These are phyloP conservation scores for Andrena marginata DNA, from an alignment of 2,888 invertebrate genomes.

Conservation along the genomic window DNA sequence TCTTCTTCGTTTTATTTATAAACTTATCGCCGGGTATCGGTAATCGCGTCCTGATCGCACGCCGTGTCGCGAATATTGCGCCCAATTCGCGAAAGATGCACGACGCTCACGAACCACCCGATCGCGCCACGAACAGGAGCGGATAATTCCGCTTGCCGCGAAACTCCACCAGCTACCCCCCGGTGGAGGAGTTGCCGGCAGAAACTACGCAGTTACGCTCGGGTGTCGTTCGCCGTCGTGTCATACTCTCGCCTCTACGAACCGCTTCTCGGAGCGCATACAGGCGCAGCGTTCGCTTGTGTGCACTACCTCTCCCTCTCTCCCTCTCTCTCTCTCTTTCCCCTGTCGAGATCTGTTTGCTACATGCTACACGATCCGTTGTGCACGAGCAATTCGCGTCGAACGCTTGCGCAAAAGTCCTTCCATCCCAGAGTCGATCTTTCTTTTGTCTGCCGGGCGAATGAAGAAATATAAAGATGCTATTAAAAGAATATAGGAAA, in stretches of 20 bases:
- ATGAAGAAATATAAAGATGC: background rate
- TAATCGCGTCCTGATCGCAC: background rate
- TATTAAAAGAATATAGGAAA: no score
- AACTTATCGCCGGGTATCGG: background rate
- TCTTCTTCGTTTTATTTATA: background rate
- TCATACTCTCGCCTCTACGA: conserved; percentile 71
- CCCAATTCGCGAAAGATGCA: background rate
- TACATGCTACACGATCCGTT: conserved; percentile 65
- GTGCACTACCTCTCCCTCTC: conserved; percentile 65
- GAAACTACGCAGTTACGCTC: conserved; percentile 83
- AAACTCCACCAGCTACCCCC: conserved; percentile 59
- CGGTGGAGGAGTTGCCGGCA: conserved; percentile 58
- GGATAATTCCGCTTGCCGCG: conserved; percentile 7
- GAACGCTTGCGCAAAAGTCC: conserved; percentile 45
- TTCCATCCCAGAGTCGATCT: conserved; percentile 17
- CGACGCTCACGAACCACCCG: background rate
- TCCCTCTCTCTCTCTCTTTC: conserved; percentile 66
- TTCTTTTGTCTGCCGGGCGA: background rate
- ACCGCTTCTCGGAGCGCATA: conserved; percentile 56
- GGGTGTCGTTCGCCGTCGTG: conserved; percentile 73
- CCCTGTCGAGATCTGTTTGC: conserved; percentile 63
- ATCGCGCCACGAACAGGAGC: background rate
- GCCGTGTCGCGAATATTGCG: background rate
- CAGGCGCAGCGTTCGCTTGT: conserved; percentile 43
- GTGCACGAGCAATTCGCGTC: conserved; percentile 21